Evolutionary conservation across 1,140 invertebrate genomes (phyloP), one percentile per base, ranked within the genome.

Genomic region (Brachionus angularis): DNA sequence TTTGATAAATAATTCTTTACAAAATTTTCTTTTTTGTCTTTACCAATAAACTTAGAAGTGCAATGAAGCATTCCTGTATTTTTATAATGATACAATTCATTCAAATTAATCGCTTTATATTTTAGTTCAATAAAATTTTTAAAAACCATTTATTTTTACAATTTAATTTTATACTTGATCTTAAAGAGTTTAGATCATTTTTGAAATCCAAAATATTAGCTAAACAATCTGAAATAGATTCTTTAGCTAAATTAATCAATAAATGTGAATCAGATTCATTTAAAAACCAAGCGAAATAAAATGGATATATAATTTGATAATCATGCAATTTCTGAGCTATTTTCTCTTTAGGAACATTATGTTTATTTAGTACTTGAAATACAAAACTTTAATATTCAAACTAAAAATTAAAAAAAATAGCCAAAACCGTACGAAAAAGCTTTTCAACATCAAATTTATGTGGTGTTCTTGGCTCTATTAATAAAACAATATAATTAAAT

Each of bases 201-300:
- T 7, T 55, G 21, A 55, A n/a, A 33, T 55, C n/a, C 18, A 18
- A 21, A 5, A 55, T 33, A n/a, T 55, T 18, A n/a, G n/a, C n/a
- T 3, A 55, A 31, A 44, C 61, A 64, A 5, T 47, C 12, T 21
- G 12, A 7, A 34, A 76, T 72, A 39, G 70, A 39, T 1, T 71
- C 27, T 8, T 31, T 42, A 18, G 70, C 72, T 5, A 75, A 47
- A 12, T 61, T 18, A n/a, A 46, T 44, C 7, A 79, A 33, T 1
- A 33, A 33, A 7, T 74, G 25, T 33, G 76, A 75, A n/a, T 74
- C 67, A 4, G 49, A 18, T 18, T 74, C 71, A 23, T 49, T 67
- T n/a, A 67, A 23, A 36, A 29, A 67, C 62, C 62, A 67, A 12
- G 42, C 62, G 31, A 34, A 67, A 25, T 14, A 67, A 34, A 29